phyloP scores from a whole-genome alignment of 2,113 vertebrate genomes.

The Zapornia atra region DNA sequence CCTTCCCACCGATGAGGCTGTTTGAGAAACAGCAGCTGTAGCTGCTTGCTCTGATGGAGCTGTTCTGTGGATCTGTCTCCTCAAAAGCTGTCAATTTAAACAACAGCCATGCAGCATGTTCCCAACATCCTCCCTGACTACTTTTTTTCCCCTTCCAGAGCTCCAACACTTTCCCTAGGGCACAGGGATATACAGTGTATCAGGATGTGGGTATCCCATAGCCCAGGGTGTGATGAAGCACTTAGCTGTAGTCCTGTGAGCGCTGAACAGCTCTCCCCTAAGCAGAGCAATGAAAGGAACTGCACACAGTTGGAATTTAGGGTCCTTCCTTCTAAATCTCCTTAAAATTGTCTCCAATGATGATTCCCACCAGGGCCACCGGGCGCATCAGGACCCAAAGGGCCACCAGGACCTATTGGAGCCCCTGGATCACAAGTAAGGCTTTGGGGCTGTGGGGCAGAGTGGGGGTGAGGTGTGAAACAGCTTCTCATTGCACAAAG shows the following conservation, averaged over 20 bases:
- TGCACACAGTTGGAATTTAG: background rate
- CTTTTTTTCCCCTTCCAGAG: background rate
- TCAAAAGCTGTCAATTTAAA: background rate
- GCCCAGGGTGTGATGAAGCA: background rate
- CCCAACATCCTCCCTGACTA: background rate
- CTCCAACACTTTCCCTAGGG: background rate
- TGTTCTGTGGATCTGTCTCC: background rate
- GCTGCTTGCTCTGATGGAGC: background rate
- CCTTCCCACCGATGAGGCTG: background rate
- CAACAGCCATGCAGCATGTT: background rate
- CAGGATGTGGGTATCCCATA: background rate
- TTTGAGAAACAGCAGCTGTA: background rate
- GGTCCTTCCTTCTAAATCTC: background rate
- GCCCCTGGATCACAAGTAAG: slow-evolving; percentile 85
- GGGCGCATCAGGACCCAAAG: slow-evolving; percentile 82
- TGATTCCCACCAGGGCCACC: slow-evolving; percentile 74
- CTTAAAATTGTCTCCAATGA: background rate
- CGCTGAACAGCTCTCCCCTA: background rate
- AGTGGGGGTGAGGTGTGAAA: background rate
- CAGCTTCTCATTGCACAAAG: background rate
- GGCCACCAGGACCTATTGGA: slow-evolving; percentile 82
- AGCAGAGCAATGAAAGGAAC: background rate
- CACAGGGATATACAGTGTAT: background rate
- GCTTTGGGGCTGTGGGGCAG: background rate
- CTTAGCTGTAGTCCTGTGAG: background rate